Conservation (phyloP, 2,113 vertebrate genomes). For the Aegithalos caudatus region DNA sequence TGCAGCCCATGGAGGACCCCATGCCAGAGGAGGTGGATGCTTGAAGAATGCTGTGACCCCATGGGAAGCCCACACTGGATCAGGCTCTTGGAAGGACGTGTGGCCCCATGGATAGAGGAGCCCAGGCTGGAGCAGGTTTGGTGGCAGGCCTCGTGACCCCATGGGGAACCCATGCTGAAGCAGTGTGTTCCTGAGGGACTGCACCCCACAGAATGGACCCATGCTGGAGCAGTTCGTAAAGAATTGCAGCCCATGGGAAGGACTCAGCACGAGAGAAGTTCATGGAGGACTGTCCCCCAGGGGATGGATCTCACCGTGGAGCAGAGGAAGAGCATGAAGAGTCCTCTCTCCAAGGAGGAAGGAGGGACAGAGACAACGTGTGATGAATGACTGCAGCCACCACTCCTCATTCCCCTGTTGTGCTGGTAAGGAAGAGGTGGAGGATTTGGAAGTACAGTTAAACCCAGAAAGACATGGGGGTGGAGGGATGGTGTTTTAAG, state of each 20-base stretch:
- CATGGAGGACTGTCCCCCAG: rapidly evolving
- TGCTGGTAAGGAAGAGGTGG: background rate
- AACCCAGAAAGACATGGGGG: background rate
- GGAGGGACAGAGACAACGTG: rapidly evolving
- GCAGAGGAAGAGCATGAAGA: background rate
- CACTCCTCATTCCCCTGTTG: rapidly evolving
- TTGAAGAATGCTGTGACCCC: background rate
- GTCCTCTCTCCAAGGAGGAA: background rate
- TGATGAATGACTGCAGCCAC: background rate
- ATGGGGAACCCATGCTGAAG: background rate
- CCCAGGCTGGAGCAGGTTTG: background rate
- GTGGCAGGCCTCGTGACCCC: background rate
- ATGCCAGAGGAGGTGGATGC: background rate
- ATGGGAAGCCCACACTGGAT: background rate
- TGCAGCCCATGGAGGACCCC: background rate
- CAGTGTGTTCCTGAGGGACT: background rate
- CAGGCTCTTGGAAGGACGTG: background rate
- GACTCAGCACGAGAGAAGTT: background rate
- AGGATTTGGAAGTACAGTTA: background rate
- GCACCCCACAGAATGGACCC: background rate
- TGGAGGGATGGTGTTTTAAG: background rate
- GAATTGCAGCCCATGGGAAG: background rate
- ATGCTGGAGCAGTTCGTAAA: background rate
- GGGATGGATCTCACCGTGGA: background rate
- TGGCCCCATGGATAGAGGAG: background rate